Evolutionary conservation across 1,140 invertebrate species (phyloP).

Genomic region (Planococcus citri): DNA sequence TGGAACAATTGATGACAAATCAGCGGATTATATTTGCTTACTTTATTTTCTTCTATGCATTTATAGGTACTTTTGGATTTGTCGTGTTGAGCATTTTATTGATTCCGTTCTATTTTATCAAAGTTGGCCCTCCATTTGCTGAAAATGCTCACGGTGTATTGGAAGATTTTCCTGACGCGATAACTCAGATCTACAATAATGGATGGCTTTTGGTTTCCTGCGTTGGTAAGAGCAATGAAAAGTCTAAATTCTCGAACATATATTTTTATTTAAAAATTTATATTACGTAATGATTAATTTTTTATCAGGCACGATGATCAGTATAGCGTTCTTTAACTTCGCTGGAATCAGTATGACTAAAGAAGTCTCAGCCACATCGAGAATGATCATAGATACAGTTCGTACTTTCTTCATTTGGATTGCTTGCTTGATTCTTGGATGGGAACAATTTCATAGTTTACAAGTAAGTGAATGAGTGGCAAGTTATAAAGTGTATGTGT

Average conservation of each 20-base stretch:
- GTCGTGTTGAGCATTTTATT: conserved; percentile 55
- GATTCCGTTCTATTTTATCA: conserved; percentile 75
- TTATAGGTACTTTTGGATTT: conserved; percentile 69
- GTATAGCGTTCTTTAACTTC: conserved; percentile 95
- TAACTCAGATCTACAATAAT: conserved; percentile 64
- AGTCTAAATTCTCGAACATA: background rate
- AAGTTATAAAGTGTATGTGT: conserved; percentile 24
- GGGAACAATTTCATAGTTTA: conserved; percentile 67
- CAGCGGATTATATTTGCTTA: too few relatives aligned
- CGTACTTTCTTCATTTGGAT: conserved; percentile 82
- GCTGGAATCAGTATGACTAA: conserved; percentile 92
- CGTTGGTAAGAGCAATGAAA: conserved; percentile 38
- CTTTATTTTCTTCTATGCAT: too few relatives aligned
- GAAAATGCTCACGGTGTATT: conserved; percentile 62
- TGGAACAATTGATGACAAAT: background rate
- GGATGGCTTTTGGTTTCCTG: conserved; percentile 48
- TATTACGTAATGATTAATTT: background rate
- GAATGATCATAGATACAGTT: conserved; percentile 84
- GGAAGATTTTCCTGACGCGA: conserved; percentile 74
- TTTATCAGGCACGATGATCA: conserved; percentile 64
- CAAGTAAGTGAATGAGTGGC: conserved; percentile 45
- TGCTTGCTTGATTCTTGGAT: conserved; percentile 55
- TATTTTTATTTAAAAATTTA: too few relatives aligned
- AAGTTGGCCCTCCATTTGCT: conserved; percentile 57
- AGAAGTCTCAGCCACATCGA: conserved; percentile 78